Conservation (phyloP, 2,888 invertebrate species). For the Apotomis capreana region DNA sequence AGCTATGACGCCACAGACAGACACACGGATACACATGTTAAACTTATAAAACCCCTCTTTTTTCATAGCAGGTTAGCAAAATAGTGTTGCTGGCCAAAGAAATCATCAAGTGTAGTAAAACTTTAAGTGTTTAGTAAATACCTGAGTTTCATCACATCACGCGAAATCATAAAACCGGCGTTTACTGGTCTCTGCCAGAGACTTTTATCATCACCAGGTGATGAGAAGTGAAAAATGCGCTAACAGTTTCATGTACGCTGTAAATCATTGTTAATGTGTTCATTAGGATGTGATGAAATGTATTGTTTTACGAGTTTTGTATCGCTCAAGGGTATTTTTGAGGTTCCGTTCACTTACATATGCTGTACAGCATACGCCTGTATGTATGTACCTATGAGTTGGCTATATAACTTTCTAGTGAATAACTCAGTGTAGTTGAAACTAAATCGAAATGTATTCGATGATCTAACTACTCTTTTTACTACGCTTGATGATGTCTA, state of each 20-base stretch:
- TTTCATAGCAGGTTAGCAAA: not conserved
- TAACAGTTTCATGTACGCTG: not conserved
- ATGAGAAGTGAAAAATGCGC: slow-evolving; percentile 7
- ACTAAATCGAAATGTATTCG: no score
- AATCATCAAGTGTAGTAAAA: slow-evolving; percentile 15
- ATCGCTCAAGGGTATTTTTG: slow-evolving; percentile 18
- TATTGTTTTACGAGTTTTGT: slow-evolving; percentile 26
- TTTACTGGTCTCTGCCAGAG: slow-evolving; percentile 13
- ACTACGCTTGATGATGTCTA: no score
- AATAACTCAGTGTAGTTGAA: no score
- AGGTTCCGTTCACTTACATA: no score
- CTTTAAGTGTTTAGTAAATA: slow-evolving; percentile 10
- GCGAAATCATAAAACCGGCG: not conserved
- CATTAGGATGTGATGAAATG: slow-evolving; percentile 4
- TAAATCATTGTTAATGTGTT: slow-evolving; percentile 25
- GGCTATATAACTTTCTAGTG: no score
- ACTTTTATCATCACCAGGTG: slow-evolving; percentile 24
- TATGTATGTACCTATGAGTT: no score
- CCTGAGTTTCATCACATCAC: slow-evolving; percentile 9
- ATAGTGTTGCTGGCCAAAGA: slow-evolving; percentile 15
- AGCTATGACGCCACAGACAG: no score
- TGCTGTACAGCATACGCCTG: no score
- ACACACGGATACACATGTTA: no score
- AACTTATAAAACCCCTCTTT: no score
- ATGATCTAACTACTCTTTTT: no score